Evolutionary conservation across 2,113 vertebrate species (phyloP).

Genomic region (Microtus pennsylvanicus): DNA sequence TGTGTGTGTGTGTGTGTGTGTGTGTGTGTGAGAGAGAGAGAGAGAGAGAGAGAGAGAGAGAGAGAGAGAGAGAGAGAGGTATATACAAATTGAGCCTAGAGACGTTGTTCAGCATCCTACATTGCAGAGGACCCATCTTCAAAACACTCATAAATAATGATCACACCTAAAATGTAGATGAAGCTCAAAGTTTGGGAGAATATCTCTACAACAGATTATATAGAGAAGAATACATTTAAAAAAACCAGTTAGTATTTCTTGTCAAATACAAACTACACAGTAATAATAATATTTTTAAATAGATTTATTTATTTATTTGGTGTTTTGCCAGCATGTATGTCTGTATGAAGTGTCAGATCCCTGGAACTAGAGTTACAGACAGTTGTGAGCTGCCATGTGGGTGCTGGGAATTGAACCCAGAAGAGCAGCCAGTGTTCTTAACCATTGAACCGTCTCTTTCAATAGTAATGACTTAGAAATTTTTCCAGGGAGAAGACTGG

Average conservation of each 20-base stretch:
- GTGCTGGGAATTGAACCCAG: too few species aligned
- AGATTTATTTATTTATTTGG: too few species aligned
- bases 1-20: background rate
- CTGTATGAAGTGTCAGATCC: too few species aligned
- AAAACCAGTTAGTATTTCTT: conserved; percentile 1
- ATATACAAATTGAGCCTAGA: background rate
- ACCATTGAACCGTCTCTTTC: too few species aligned
- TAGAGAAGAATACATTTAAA: background rate
- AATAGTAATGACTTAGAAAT: background rate
- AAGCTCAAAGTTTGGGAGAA: background rate
- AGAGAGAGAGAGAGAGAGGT: background rate
- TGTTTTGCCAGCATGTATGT: too few species aligned
- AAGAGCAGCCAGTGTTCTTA: too few species aligned
- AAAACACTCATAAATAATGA: background rate
- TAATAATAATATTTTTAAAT: background rate
- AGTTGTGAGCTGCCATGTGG: too few species aligned
- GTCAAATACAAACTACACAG: background rate
- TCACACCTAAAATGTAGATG: background rate
- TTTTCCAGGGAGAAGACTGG: background rate
- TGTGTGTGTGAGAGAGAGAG: too few species aligned
- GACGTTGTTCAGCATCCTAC: background rate
- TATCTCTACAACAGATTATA: background rate
- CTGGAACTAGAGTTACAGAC: too few species aligned
- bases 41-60: too few species aligned
- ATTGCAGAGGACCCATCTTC: background rate